A percentile compares a stretch with the other conserved stretches of the same genome.
These are phyloP conservation scores for Callipepla californica DNA, from an alignment of 2,113 vertebrate genomes.

Conservation along the genomic window DNA sequence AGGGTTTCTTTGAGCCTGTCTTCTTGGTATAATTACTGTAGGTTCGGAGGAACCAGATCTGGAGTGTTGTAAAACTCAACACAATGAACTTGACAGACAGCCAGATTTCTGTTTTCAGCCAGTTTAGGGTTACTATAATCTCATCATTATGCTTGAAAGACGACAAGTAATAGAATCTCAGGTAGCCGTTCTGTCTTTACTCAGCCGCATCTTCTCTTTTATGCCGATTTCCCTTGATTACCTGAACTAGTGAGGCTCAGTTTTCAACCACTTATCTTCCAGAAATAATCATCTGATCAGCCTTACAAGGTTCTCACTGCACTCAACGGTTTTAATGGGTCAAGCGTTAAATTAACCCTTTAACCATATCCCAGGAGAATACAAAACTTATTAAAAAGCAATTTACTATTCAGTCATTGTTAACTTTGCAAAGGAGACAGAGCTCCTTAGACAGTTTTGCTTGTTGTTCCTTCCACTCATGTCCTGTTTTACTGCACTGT, in stretches of 20 bases:
- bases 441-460: not conserved
- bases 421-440: slow-evolving; percentile 7
- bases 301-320: slow-evolving; percentile 80
- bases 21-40: slow-evolving; percentile 80
- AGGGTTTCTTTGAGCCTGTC: slow-evolving; percentile 77
- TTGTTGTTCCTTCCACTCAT: not conserved
- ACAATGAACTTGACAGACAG: slow-evolving; percentile 90
- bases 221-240: slow-evolving; percentile 87
- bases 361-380: slow-evolving; percentile 61
- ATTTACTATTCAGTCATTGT: slow-evolving; percentile 66
- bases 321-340: slow-evolving; percentile 77
- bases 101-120: slow-evolving; percentile 89
- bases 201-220: slow-evolving; percentile 80
- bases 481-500: not conserved
- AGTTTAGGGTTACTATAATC: slow-evolving; percentile 93
- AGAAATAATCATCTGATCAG: slow-evolving; percentile 90
- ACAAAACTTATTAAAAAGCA: slow-evolving; percentile 71
- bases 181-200: slow-evolving; percentile 78
- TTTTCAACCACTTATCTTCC: slow-evolving; percentile 89
- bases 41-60: slow-evolving; percentile 84
- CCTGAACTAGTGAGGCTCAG: slow-evolving; percentile 87
- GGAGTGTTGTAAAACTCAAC: slow-evolving; percentile 82
- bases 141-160: slow-evolving; percentile 94
- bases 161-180: slow-evolving; percentile 91
- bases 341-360: slow-evolving; percentile 82